phyloP scores from a whole-genome alignment of 2,888 invertebrate genomes.

The Lymantria dispar region DNA sequence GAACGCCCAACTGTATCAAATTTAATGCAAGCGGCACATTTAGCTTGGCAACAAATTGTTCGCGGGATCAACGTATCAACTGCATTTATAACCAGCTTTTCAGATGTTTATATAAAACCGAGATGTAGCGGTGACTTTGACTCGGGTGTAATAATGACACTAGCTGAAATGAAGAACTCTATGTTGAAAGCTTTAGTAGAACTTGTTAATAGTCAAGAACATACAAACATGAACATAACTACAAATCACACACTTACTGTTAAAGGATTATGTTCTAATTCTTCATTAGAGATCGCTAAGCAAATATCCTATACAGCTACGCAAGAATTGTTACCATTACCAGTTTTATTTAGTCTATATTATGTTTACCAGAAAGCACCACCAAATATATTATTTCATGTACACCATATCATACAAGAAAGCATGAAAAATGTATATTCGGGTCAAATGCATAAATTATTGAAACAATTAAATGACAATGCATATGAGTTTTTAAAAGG shows the following conservation, averaged over 20 bases:
- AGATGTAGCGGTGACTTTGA: slow-evolving; percentile 68
- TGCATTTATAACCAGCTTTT: slow-evolving; percentile 83
- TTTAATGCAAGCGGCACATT: slow-evolving; percentile 84
- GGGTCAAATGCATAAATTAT: slow-evolving; percentile 17
- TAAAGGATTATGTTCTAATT: slow-evolving; percentile 75
- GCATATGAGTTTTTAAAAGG: slow-evolving; percentile 33
- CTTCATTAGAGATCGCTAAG: slow-evolving; percentile 73
- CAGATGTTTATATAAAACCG: slow-evolving; percentile 86
- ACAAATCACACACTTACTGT: slow-evolving; percentile 58
- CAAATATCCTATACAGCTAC: slow-evolving; percentile 76
- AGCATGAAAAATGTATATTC: slow-evolving; percentile 23
- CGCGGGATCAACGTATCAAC: slow-evolving; percentile 80
- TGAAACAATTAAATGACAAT: slow-evolving; percentile 40
- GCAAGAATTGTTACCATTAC: slow-evolving; percentile 35
- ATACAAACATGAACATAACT: slow-evolving; percentile 21
- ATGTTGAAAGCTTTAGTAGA: slow-evolving; percentile 59
- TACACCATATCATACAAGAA: slow-evolving; percentile 41
- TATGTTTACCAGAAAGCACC: slow-evolving; percentile 58
- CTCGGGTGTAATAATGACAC: slow-evolving; percentile 56
- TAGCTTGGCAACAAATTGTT: slow-evolving; percentile 84
- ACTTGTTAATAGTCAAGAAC: slow-evolving; percentile 29
- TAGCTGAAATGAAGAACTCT: slow-evolving; percentile 74
- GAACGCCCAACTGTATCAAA: slow-evolving; percentile 85
- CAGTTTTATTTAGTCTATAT: slow-evolving; percentile 45
- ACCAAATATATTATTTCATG: slow-evolving; percentile 28